A percentile compares a stretch with the other conserved stretches of the same genome.
phyloP scores from a whole-genome alignment of 30 jellyfish, hydroid and myxozoan species.

The Aurelia coerulea region DNA sequence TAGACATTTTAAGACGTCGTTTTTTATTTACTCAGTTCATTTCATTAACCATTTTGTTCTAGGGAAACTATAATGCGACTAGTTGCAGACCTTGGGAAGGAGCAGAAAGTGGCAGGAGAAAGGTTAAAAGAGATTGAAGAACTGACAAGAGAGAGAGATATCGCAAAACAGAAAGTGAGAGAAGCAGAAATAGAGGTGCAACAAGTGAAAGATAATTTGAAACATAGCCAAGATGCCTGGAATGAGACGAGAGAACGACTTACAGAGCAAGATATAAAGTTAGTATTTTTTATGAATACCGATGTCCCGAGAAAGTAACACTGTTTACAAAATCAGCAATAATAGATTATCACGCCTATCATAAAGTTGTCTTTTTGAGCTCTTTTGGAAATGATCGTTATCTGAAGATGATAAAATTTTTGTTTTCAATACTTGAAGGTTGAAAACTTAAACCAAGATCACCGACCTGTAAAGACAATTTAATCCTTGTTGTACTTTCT shows the following conservation, averaged over 20 bases:
- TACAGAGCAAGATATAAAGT: conserved; percentile 64
- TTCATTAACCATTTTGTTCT: no score
- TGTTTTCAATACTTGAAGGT: no score
- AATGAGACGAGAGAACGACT: conserved; percentile 53
- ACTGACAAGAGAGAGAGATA: conserved; percentile 72
- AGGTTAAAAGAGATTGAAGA: conserved; percentile 63
- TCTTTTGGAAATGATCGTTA: no score
- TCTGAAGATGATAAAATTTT: no score
- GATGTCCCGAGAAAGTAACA: background rate
- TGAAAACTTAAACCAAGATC: no score
- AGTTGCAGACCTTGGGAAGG: conserved; percentile 80
- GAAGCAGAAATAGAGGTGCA: conserved; percentile 75
- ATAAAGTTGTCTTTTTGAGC: no score
- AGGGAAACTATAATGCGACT: conserved; percentile 87
- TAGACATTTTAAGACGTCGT: no score
- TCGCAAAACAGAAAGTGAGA: conserved; percentile 65
- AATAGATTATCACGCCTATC: no score
- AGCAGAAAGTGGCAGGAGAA: conserved; percentile 67
- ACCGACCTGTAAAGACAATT: no score
- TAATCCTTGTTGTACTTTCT: no score
- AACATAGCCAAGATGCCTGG: conserved; percentile 90
- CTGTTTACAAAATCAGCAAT: no score
- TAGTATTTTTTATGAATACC: background rate
- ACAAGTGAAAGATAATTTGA: conserved; percentile 66
- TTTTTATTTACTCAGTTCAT: no score